A percentile compares a stretch with the other conserved stretches of the same genome.
Conservation (phyloP, 1,140 invertebrate genomes). For the Achatina immaculata region DNA sequence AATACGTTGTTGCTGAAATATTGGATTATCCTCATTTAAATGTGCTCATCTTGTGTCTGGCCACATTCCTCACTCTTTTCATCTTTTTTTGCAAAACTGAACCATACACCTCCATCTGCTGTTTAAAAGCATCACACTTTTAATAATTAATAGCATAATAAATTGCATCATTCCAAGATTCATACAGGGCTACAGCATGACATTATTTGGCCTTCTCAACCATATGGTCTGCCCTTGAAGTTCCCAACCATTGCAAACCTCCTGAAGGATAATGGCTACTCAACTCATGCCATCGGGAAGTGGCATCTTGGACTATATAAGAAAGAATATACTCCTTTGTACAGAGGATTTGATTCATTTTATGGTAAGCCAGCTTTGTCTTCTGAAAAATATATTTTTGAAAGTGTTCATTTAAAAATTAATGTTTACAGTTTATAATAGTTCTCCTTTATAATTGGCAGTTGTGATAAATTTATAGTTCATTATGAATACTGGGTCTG, state of each 20-base stretch:
- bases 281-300: slow-evolving; percentile 68
- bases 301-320: slow-evolving; percentile 71
- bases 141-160: too few relatives aligned
- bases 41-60: too few relatives aligned
- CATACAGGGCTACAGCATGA: slow-evolving; percentile 64
- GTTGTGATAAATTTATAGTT: too few relatives aligned
- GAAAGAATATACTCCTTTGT: slow-evolving; percentile 61
- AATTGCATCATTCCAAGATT: slow-evolving; percentile 45
- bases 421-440: background rate
- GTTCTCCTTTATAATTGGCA: too few relatives aligned
- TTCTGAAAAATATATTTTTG: slow-evolving; percentile 7
- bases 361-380: slow-evolving; percentile 54
- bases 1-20: too few relatives aligned
- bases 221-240: slow-evolving; percentile 63
- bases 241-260: slow-evolving; percentile 63
- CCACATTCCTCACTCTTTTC: too few relatives aligned
- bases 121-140: too few relatives aligned
- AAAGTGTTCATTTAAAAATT: background rate
- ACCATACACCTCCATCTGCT: too few relatives aligned
- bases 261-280: slow-evolving; percentile 59
- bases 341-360: slow-evolving; percentile 68
- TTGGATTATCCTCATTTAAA: too few relatives aligned
- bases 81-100: too few relatives aligned
- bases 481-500: too few relatives aligned
- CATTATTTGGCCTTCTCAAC: slow-evolving; percentile 55